Evolutionary conservation across 2,888 invertebrate genomes (phyloP), one percentile per base, ranked within the genome.

Genomic region (Athrips mouffetella): DNA sequence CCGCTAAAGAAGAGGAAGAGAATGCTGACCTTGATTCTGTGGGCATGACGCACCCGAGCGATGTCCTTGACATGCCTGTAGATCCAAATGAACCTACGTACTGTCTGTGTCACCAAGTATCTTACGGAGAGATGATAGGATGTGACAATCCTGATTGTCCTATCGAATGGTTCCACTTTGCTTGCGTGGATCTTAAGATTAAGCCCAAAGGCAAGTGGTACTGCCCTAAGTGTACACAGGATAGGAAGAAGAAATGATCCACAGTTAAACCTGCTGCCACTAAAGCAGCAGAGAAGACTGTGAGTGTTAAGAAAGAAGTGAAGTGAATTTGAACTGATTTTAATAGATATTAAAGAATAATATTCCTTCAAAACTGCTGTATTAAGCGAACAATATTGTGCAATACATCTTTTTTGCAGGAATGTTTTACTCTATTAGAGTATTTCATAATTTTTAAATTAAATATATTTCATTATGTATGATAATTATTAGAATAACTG

Each of bases 21-120:
- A 83, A 77, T 62, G 84, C 75, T 5, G 87, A 87, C 54, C 73
- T 91, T 57, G 91, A 91, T 55, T 80, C 87, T 2, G 84, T 82
- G 1, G 90, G 91, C 44, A 91, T 91, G 72, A 91, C 95, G 1
- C 96, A 96, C 83, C 95, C 96, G 0, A 96, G 97, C 57, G 98
- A 96, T 73, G 96, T 96, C 8, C 84, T 96, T 29, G 96, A 96
- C 61, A 96, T 96, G 96, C 96, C 96, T 0, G 96, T 96, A 0
- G 96, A 99, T 89, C 99, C 99, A 0, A 99, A 99, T 73, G 99
- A 99, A 76, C 99, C 99, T 0, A 98, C 98, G 0, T 99, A 99
- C 76, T 99, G 98, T 77, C 89, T 98, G 30, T 99, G 99, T 72
- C 98, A 98, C 80, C 98, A 99, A 91, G 95, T 96, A 44, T 97